Percentiles rank a stretch among this genome's conserved stretches.
Conservation (phyloP, 2,797 vertebrate genomes). For the Lophura swinhoii region DNA sequence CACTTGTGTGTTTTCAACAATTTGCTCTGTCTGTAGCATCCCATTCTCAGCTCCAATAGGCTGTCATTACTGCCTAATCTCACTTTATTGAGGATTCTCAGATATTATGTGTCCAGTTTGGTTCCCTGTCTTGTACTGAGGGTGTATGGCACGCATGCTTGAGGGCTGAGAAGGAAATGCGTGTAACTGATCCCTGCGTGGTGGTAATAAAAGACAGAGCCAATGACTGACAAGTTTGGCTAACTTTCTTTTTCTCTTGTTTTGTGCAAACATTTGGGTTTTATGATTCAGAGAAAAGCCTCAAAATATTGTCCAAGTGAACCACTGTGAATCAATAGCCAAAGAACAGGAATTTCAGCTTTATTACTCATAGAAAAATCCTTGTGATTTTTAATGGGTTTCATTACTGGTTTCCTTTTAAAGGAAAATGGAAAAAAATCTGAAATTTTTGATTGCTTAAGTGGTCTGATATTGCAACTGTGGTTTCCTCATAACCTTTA, state of each 20-base stretch:
- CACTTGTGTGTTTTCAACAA: background rate
- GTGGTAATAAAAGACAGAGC: background rate
- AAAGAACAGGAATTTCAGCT: background rate
- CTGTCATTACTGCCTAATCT: background rate
- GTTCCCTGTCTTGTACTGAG: background rate
- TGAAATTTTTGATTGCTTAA: background rate
- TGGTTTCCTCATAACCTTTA: background rate
- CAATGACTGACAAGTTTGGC: background rate
- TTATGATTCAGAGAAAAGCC: background rate
- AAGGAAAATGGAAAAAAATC: background rate
- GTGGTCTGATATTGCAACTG: background rate
- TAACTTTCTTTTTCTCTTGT: background rate
- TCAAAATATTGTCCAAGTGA: background rate
- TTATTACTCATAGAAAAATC: background rate
- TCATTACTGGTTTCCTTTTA: background rate
- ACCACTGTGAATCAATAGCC: background rate
- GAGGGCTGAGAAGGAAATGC: background rate
- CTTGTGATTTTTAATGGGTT: background rate
- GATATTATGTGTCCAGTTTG: background rate
- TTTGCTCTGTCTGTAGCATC: background rate
- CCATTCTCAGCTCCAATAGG: background rate
- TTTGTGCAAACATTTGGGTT: background rate
- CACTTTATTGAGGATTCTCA: background rate
- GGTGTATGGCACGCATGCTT: accelerated
- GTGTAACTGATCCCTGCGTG: background rate